Evolutionary conservation across 2,113 vertebrate species (phyloP), one percentile per base, ranked within the genome.

Genomic region (Tinamus guttatus): DNA sequence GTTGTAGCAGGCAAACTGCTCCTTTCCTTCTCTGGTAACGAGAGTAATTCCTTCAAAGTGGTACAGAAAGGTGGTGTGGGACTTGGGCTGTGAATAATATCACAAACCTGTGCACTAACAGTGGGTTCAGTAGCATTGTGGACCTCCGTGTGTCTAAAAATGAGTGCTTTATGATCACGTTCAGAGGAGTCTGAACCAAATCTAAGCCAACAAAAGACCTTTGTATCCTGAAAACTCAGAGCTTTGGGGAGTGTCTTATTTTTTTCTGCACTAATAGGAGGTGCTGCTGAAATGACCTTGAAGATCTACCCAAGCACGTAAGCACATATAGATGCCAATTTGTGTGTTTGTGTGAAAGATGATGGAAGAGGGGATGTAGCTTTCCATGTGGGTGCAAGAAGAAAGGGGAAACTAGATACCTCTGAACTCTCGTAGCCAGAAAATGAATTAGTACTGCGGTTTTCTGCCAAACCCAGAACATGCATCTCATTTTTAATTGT

Each of bases 1-100:
- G 96, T 88, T 94, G 83, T 73, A 78, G 82, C 56, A 96, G 95
- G 90, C 91, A 96, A 97, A 96, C 24, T 62, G 85, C 63, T 95
- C 76, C 91, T 95, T 98, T 95, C 94, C 95, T 95, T 93, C 41
- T 7, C 91, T 82, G 92, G 94, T 95, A 93, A 97, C 96, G 94
- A 91, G 85, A 93, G 92, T 7, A 62, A 88, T 84, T 92, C 85
- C 76, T 75, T 86, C 65, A 21, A 85, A 87, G 81, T 76, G 70
- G 64, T 80, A 81, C 12, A 89, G 87, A 64, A 92, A 86, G 47
- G 45, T 86, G 85, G 56, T 68, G 68, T 51, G 64, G 78, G 78
- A 83, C 93, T 86, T n/a, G 27, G 40, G 36, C 94, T 76, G 67
- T 79, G 38, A 90, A 43, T 54, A 65, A 13, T 65, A 90, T 62